These are phyloP conservation scores for Aurelia coerulea DNA, from an alignment of 30 jellyfish, hydroid and myxozoan species.

Conservation along the genomic window DNA sequence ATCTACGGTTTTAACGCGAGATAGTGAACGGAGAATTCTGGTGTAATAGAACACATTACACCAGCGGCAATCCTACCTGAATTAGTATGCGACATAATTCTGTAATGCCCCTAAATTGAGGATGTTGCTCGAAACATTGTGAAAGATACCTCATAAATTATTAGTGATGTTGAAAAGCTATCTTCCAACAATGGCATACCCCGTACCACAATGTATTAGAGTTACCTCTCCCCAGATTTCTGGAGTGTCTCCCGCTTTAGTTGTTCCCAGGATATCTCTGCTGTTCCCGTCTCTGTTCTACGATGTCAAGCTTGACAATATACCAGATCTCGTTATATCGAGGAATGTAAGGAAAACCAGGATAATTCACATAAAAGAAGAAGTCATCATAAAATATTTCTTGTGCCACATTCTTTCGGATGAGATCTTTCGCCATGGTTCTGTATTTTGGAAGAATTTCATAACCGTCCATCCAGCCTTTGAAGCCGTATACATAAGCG, in stretches of 20 bases:
- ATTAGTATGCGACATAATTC: too few species aligned
- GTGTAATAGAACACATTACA: too few species aligned
- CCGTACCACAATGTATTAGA: too few species aligned
- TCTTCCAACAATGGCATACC: too few species aligned
- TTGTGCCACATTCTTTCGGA: conserved; percentile 8
- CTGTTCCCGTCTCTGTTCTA: background rate
- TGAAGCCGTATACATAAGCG: conserved; percentile 64
- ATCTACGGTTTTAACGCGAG: too few species aligned
- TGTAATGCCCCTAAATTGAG: too few species aligned
- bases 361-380: conserved; percentile 57
- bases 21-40: too few species aligned
- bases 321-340: conserved; percentile 67
- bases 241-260: background rate
- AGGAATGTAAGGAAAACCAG: conserved; percentile 39
- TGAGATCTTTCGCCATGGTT: conserved; percentile 22
- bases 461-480: conserved; percentile 56
- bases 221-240: too few species aligned
- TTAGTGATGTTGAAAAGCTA: too few species aligned
- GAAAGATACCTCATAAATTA: too few species aligned
- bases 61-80: too few species aligned
- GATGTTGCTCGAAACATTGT: too few species aligned
- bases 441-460: conserved; percentile 18
- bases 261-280: background rate
- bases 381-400: conserved; percentile 49
- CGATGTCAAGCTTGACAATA: conserved; percentile 29